Evolutionary conservation across 2,113 vertebrate genomes (phyloP).

Genomic region (Marcusenius ussheri): DNA sequence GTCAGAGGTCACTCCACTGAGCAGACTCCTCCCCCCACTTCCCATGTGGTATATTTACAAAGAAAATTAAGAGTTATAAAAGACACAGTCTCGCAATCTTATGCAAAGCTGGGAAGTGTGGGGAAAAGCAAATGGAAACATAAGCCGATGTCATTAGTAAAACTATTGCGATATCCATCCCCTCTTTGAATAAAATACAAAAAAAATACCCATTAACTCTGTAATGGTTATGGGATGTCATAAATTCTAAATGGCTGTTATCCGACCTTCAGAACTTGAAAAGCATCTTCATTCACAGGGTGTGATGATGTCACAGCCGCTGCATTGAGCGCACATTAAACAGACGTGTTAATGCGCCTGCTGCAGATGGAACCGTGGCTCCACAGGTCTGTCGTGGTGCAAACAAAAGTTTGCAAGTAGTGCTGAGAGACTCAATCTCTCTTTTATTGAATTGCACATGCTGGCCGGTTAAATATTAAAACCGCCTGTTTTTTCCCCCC

Average conservation of each 20-base stretch:
- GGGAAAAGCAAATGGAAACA: not conserved
- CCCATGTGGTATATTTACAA: not conserved
- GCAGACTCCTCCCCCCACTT: not conserved
- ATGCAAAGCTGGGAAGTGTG: not conserved
- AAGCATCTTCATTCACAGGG: not conserved
- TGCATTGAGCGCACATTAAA: not conserved
- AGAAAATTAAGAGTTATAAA: not conserved
- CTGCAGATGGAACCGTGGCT: no score
- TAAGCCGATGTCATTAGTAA: not conserved
- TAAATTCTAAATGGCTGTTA: not conserved
- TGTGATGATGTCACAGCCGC: not conserved
- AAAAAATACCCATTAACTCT: not conserved
- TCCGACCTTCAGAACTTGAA: not conserved
- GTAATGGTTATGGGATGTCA: slow-evolving; percentile 4
- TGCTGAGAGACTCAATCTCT: not conserved
- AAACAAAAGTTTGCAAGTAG: not conserved
- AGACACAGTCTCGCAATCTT: not conserved
- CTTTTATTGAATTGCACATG: not conserved
- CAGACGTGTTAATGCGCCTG: not conserved
- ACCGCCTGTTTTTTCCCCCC: not conserved
- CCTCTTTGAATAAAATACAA: not conserved
- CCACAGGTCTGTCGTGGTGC: not conserved
- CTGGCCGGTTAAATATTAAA: not conserved
- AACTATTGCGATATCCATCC: not conserved
- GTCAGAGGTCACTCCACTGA: not conserved